Evolutionary conservation across 2,888 invertebrate genomes (phyloP), one percentile per base, ranked within the genome.

Genomic region (Sycophila texana): DNA sequence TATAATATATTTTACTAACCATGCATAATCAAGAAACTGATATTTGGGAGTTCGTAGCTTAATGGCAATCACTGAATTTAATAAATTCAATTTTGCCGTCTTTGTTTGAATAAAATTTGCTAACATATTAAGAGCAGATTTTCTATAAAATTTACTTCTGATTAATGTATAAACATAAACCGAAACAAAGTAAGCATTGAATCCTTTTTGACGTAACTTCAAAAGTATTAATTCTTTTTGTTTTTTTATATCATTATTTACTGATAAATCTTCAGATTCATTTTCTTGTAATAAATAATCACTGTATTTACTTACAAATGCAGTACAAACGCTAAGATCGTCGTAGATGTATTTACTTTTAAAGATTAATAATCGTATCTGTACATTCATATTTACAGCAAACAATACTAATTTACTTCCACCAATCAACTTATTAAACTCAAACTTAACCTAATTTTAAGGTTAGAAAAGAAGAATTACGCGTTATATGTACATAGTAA

Each of bases 11-110:
- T 55, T 55, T 80, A 10, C 16, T 71, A 87, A 94, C 95, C 95
- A 95, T 78, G 92, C 92, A 89, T 94, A 94, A 88, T 95, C 95
- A 83, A 95, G 92, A 65, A 94, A 92, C 87, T 95, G 93, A 79
- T 89, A 91, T 81, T 91, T 91, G 0, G 94, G 94, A 16, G 92
- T 92, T 77, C 91, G 89, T 60, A 95, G 86, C 83, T 92, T 92
- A 67, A 95, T 78, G 16, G 87, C 81, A 82, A 89, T 77, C 3
- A 86, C 72, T 13, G 57, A 16, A 53, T 79, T 49, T 63, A 7
- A 13, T 39, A 57, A 13, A 26, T 63, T 26, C 61, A 51, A 7
- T 30, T 74, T 49, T 60, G 22, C 58, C 16, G 18, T 30, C n/a
- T 71, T 79, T 13, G 13, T 16, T 63, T 72, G n/a, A 13, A 58